Evolutionary conservation across 2,113 vertebrate species (phyloP), one percentile per base, ranked within the genome.

Genomic region (Genyomyrus donnyi): DNA sequence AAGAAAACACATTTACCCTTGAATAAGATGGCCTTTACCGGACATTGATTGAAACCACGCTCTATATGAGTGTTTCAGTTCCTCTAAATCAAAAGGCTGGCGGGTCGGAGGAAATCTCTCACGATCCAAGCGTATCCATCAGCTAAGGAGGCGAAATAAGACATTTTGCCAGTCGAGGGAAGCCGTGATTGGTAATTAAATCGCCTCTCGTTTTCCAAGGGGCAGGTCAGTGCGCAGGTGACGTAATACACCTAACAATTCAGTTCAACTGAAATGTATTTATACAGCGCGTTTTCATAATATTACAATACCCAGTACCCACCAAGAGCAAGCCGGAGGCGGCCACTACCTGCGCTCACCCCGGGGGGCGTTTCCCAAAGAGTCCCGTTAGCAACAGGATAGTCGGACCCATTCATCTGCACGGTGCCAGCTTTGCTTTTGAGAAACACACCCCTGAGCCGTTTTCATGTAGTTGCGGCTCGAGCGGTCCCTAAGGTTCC

Each of bases 11-110:
- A 86, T 50, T 49, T 27, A 50, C 46, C 11, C 24, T 13, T 50
- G n/a, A 49, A 49, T 27, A n/a, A 56, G 48, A 39, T 31, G 4
- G 50, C 85, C 27, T 27, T 87, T 87, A 53, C 85, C 85, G 85
- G 50, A 88, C 87, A 88, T 7, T 66, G 87, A 88, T 62, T 88
- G 31, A 66, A 88, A 88, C 87, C 87, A 66, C 87, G 24, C 19
- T 46, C 35, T 88, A 53, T 62, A 58, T 88, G 35, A 88, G 35
- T 66, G 31, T 88, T 88, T 88, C 87, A 45, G 53, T 88, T 88
- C 87, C 87, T 88, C 56, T 62, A 66, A 58, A 88, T 58, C 17
- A n/a, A 62, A 66, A 46, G 27, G 24, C 15, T 19, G 50, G 0
- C 1, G 42, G 1, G 2, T 27, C n/a, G n/a, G 15, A 15, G 74